Percentiles rank a stretch among this genome's conserved stretches.
Conservation (phyloP, 2,113 vertebrate genomes). For the Zosterops hypoxanthus region DNA sequence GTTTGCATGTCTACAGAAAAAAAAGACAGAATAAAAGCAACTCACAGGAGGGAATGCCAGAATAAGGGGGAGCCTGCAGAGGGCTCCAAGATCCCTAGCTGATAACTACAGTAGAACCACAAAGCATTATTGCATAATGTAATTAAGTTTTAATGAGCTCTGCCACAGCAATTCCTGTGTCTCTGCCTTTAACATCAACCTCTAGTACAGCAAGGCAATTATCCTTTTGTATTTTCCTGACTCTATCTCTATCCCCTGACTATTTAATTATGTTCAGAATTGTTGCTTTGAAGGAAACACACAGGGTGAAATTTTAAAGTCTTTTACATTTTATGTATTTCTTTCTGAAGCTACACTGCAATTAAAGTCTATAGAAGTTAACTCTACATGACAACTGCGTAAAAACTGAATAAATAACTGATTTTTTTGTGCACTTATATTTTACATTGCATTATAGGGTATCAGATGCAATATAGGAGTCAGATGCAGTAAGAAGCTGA, state of each 20-base stretch:
- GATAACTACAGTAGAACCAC: background rate
- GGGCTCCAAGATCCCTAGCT: conserved; percentile 26
- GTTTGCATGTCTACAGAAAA: background rate
- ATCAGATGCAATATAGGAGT: background rate
- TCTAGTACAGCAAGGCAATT: background rate
- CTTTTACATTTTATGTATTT: background rate
- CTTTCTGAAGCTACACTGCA: background rate
- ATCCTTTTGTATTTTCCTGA: background rate
- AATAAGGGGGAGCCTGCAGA: conserved; percentile 13
- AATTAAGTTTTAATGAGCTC: conserved; percentile 9
- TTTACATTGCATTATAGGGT: background rate
- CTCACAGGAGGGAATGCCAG: background rate
- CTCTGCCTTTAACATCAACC: background rate
- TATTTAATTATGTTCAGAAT: background rate
- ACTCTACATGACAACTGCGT: background rate
- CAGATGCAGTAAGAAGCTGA: background rate
- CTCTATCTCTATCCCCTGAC: background rate
- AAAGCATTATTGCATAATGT: background rate
- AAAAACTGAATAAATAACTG: background rate
- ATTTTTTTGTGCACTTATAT: background rate
- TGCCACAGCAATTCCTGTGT: background rate
- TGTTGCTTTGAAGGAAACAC: background rate
- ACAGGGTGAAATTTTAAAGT: background rate
- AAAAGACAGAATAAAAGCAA: background rate
- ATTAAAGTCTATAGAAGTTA: background rate